Base-by-base conservation (phyloP, 2,113 vertebrate species). In the Notiomystis cincta region DNA sequence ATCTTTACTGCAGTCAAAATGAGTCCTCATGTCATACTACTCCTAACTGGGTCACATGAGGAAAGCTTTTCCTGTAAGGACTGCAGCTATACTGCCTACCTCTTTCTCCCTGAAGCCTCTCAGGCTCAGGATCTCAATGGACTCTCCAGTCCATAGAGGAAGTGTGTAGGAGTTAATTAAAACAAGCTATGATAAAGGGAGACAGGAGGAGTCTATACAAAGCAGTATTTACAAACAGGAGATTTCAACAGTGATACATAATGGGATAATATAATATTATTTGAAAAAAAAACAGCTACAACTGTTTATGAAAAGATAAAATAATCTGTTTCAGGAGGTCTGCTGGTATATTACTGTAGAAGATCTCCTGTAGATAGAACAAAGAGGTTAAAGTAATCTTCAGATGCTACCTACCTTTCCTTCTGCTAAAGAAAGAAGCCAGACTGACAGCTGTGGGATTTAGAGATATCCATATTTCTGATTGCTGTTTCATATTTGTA, bases 71-170 rank as follows among this genome's bases (percentile, higher is more conserved):
- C n/a, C 56, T 75, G 5, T 25, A 42, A 71, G 51, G 21, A 28
- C 37, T 44, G 9, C 19, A 48, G 33, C 20, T 80, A 5, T 19
- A 20, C 4, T 82, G 72, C 51, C 51, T 44, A 7, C 19, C 1
- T 30, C 51, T 66, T 67, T 50, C 24, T 75, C 13, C 40, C 20
- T 78, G 45, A 25, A 42, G 17, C 11, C 25, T 73, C 54, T 45
- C 4, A 18, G 1, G 1, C 5, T n/a, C n/a, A n/a, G 58, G 7
- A 31, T 54, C 38, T 60, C 44, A 82, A 2, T 13, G 24, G 24
- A 33, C 13, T 45, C 48, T 38, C 15, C 30, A 64, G 25, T 30
- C 23, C 35, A 31, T 1, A 72, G 54, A 33, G 23, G 7, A 48
- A 69, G 23, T 28, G 37, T 1, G 2, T 4, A 38, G 14, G 73